Conservation (phyloP, 2,888 invertebrate genomes). For the Aplocera efformata region DNA sequence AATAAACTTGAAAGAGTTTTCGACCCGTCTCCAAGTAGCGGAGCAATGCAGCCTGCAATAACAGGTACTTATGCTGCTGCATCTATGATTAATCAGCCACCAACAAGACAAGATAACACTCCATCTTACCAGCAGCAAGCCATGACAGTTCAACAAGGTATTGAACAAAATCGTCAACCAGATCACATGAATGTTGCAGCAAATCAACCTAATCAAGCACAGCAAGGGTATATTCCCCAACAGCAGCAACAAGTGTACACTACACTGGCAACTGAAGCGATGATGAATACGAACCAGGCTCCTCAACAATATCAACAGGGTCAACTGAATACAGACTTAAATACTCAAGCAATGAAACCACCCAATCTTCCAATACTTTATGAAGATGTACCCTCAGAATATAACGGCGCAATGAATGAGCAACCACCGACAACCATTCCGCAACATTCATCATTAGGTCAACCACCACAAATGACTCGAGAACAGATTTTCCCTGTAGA, state of each 20-base stretch:
- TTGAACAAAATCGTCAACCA: constrained; percentile 10
- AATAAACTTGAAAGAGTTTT: constrained; percentile 27
- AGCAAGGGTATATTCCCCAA: constrained; percentile 18
- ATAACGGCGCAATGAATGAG: constrained; percentile 18
- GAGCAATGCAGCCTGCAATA: constrained; percentile 29
- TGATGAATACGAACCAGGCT: constrained; percentile 30
- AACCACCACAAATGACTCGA: constrained; percentile 37
- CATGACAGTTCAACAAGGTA: constrained; percentile 3
- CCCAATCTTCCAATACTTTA: constrained; percentile 30
- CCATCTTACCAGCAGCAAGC: constrained; percentile 16
- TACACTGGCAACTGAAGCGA: constrained; percentile 26
- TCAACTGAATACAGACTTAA: constrained; percentile 34
- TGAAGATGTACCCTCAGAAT: constrained; percentile 26
- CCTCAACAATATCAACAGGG: constrained; percentile 27
- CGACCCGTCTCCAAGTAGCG: constrained; percentile 7
- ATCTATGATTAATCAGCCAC: constrained; percentile 14
- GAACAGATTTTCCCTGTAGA: constrained; percentile 61
- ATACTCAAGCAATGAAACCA: constrained; percentile 28
- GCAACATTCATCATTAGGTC: constrained; percentile 10
- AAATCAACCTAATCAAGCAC: constrained; percentile 18
- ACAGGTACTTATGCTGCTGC: constrained; percentile 33
- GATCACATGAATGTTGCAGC: constrained; percentile 17
- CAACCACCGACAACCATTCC: background rate
- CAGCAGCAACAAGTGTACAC: constrained; percentile 41
- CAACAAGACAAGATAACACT: constrained; percentile 13